Percentiles rank a stretch among this genome's conserved stretches.
Evolutionary conservation across 2,888 invertebrate species (phyloP).

Genomic region (Himalopsyche japonica): DNA sequence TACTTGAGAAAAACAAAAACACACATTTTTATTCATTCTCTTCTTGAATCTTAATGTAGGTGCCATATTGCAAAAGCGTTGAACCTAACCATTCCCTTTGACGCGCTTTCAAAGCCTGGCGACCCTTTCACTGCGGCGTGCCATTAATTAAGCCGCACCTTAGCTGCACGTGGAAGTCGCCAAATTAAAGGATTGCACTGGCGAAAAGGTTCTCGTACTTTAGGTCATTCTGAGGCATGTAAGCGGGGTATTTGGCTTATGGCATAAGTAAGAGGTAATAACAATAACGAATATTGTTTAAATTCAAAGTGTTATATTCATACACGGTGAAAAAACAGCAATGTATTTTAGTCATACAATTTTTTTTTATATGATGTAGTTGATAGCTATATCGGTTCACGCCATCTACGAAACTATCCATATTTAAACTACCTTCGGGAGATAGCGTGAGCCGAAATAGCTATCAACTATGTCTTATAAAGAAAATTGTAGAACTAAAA

Average conservation of each 20-base stretch:
- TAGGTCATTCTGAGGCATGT: background rate
- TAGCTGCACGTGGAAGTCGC: background rate
- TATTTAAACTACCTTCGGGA: too few species aligned
- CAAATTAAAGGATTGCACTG: background rate
- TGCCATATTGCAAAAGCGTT: background rate
- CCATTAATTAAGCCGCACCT: background rate
- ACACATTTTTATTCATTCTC: background rate
- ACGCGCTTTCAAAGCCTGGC: background rate
- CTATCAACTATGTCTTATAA: too few species aligned
- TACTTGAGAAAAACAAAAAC: background rate
- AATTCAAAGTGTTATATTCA: background rate
- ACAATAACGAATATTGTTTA: background rate
- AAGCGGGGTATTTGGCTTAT: background rate
- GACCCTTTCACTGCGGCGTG: background rate
- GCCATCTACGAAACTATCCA: too few species aligned
- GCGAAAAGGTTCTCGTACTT: background rate
- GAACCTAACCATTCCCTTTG: background rate
- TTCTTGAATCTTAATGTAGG: background rate
- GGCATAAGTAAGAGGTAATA: too few species aligned
- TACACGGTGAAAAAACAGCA: too few species aligned
- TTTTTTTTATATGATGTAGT: too few species aligned
- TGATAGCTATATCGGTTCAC: too few species aligned
- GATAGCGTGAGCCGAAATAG: too few species aligned
- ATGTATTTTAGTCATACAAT: too few species aligned
- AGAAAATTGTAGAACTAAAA: too few species aligned